These are phyloP conservation scores for Jordanella pulchra DNA, from an alignment of 2,797 vertebrate species.

Conservation along the genomic window DNA sequence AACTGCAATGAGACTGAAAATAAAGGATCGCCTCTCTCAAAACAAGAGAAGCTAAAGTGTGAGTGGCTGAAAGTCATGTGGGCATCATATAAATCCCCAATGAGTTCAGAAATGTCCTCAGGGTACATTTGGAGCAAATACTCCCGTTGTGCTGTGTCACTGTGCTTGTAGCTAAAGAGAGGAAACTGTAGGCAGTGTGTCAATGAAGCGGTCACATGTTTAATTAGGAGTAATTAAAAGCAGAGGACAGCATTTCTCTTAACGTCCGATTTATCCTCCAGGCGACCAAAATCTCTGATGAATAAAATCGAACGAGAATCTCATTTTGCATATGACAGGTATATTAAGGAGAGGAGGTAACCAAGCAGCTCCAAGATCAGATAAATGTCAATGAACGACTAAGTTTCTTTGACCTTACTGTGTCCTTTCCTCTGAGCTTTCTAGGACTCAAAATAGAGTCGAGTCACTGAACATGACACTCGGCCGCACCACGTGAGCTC, in stretches of 20 bases:
- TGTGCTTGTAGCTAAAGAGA: background rate
- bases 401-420: constrained; percentile 65
- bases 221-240: background rate
- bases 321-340: background rate
- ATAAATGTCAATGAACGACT: constrained; percentile 75
- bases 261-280: background rate
- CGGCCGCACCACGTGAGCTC: constrained; percentile 19
- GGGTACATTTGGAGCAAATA: constrained; percentile 7
- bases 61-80: constrained; percentile 15
- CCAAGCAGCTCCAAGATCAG: background rate
- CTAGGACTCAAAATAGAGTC: constrained; percentile 70
- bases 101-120: constrained; percentile 29
- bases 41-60: constrained; percentile 13
- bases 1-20: background rate
- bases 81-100: constrained; percentile 43
- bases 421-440: constrained; percentile 64
- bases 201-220: background rate
- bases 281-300: background rate
- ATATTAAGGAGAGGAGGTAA: no score
- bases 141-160: background rate
- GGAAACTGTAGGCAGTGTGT: background rate
- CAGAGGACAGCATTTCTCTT: background rate
- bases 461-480: constrained; percentile 64
- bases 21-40: background rate
- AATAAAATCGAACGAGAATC: background rate